A percentile compares a stretch with the other conserved stretches of the same genome.
Conservation (phyloP, 2,113 vertebrate genomes). For the Tautogolabrus adspersus region DNA sequence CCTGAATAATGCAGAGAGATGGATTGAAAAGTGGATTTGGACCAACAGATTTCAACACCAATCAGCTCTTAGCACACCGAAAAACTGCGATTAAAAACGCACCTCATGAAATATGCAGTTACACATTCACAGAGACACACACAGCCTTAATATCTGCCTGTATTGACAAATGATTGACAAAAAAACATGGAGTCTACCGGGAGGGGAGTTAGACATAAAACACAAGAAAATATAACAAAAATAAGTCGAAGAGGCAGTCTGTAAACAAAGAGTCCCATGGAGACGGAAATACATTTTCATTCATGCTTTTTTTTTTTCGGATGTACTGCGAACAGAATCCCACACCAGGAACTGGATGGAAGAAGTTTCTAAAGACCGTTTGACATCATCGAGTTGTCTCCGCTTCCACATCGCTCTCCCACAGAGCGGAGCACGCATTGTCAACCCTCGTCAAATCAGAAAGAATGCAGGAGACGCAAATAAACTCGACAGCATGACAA, state of each 20-base stretch:
- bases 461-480: not conserved
- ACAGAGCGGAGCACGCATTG: not conserved
- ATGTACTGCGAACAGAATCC: not conserved
- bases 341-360: too few relatives aligned
- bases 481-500: not conserved
- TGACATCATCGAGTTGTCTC: not conserved
- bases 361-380: not conserved
- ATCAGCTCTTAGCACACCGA: not conserved
- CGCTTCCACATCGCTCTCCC: not conserved
- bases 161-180: too few relatives aligned
- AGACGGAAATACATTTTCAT: not conserved
- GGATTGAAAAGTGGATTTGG: conserved; percentile 52
- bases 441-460: conserved; percentile 4
- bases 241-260: not conserved
- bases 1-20: conserved; percentile 51
- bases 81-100: not conserved
- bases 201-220: not conserved
- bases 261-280: not conserved
- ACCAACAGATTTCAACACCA: conserved; percentile 8
- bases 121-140: not conserved
- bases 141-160: not conserved
- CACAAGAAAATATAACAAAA: not conserved
- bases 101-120: not conserved
- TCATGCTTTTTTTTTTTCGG: not conserved
- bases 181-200: not conserved